Percentiles rank a stretch among this genome's conserved stretches.
These are phyloP conservation scores for Agriopis leucophaearia DNA, from an alignment of 2,888 invertebrate species.

Conservation along the genomic window DNA sequence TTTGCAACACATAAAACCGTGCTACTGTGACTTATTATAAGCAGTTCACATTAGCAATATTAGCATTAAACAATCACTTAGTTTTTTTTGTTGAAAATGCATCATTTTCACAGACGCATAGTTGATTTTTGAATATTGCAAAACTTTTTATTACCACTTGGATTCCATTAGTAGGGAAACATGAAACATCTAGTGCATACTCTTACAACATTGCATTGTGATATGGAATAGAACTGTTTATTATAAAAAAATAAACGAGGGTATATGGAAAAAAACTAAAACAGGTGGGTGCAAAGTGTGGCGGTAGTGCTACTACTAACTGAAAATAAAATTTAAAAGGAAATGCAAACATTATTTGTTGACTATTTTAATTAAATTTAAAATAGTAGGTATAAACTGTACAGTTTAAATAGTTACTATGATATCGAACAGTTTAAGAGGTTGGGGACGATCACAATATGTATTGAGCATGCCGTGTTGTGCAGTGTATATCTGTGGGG, in stretches of 20 bases:
- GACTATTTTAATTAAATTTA: conserved; percentile 81
- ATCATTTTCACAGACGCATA: neutral
- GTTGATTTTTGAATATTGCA: conserved; percentile 58
- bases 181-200: conserved; percentile 47
- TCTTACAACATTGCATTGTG: conserved; percentile 53
- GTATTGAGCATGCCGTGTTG: conserved; percentile 79
- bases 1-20: neutral
- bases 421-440: conserved; percentile 67
- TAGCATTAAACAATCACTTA: neutral
- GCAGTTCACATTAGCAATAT: neutral
- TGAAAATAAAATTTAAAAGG: conserved; percentile 45
- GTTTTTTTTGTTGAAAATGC: neutral
- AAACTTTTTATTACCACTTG: conserved; percentile 64
- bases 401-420: conserved; percentile 74
- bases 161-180: conserved; percentile 67
- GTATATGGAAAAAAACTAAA: conserved; percentile 19
- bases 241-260: conserved; percentile 14
- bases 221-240: conserved; percentile 36
- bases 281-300: conserved; percentile 43
- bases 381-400: conserved; percentile 78
- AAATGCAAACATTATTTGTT: conserved; percentile 69
- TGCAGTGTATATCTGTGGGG: conserved; percentile 63
- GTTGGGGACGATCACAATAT: conserved; percentile 66
- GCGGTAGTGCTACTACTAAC: conserved; percentile 48
- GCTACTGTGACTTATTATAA: neutral